Evolutionary conservation across 2,797 vertebrate genomes (phyloP).

Genomic region (Brachymystax lenok): DNA sequence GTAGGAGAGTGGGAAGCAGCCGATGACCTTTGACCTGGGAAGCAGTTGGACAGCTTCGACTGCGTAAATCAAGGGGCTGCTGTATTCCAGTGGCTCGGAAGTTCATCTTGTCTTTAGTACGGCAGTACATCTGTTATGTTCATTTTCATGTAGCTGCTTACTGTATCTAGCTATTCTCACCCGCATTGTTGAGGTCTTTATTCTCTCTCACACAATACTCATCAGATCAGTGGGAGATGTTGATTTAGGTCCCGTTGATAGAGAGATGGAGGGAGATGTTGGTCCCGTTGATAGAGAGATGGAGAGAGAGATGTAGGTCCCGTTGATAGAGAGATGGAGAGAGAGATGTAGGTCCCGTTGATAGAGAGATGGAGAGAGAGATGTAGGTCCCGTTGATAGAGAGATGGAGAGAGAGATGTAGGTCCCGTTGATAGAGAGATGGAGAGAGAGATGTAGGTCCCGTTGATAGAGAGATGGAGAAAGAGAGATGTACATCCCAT

Average conservation of each 20-base stretch:
- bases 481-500: not conserved
- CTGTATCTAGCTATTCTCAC: too few species aligned
- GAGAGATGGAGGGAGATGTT: constrained; percentile 35
- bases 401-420: too few species aligned
- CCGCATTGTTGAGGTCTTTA: constrained; percentile 61
- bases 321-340: constrained; percentile 38
- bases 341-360: constrained; percentile 11
- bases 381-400: too few species aligned
- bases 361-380: constrained; percentile 16
- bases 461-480: constrained; percentile 29
- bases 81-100: constrained; percentile 32
- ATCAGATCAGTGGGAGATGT: constrained; percentile 37
- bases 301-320: not conserved
- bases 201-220: constrained; percentile 56
- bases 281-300: constrained; percentile 37
- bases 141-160: constrained; percentile 40
- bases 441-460: too few species aligned
- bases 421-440: too few species aligned
- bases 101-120: constrained; percentile 17
- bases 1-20: constrained; percentile 59
- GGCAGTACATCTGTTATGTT: constrained; percentile 62
- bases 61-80: constrained; percentile 56
- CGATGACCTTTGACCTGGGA: constrained; percentile 65
- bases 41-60: constrained; percentile 62
- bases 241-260: constrained; percentile 21